Conservation (phyloP, 2,113 vertebrate species). For the Centropristis striata region DNA sequence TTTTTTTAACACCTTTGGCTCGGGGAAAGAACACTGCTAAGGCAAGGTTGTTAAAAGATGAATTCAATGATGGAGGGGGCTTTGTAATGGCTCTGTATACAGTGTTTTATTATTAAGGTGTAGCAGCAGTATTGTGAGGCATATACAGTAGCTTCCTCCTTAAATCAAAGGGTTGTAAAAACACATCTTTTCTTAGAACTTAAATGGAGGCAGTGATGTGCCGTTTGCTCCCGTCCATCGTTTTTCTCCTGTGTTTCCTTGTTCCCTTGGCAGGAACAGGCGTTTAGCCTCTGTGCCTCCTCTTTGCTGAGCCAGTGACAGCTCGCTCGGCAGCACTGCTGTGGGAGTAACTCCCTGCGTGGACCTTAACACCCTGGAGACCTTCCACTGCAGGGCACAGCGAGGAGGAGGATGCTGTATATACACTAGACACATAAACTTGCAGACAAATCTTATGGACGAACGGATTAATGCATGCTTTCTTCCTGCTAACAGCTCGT, state of each 20-base stretch:
- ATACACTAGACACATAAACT: slow-evolving; percentile 15
- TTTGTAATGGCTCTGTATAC: background rate
- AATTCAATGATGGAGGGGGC: background rate
- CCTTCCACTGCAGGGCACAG: slow-evolving; percentile 51
- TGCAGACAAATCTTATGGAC: slow-evolving; percentile 10
- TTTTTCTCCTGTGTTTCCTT: slow-evolving; percentile 46
- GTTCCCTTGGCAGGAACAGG: slow-evolving; percentile 59
- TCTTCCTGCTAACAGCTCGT: slow-evolving; percentile 19
- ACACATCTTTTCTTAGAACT: background rate
- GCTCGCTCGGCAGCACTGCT: slow-evolving; percentile 48
- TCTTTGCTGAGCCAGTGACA: slow-evolving; percentile 72
- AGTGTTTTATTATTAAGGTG: background rate
- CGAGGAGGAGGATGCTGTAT: slow-evolving; percentile 23
- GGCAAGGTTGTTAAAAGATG: background rate
- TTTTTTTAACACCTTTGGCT: background rate
- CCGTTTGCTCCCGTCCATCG: slow-evolving; percentile 21
- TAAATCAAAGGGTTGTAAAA: slow-evolving; percentile 24
- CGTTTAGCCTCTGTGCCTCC: slow-evolving; percentile 70
- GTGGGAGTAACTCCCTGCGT: slow-evolving; percentile 54
- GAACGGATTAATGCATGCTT: slow-evolving; percentile 8
- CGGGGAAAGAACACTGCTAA: background rate
- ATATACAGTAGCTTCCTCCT: background rate
- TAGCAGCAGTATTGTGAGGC: background rate
- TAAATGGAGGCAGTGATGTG: slow-evolving; percentile 27
- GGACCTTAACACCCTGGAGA: slow-evolving; percentile 54